Evolutionary conservation across 1,140 invertebrate species (phyloP), one percentile per base, ranked within the genome.

Genomic region (Trachymyrmex septentrionalis): DNA sequence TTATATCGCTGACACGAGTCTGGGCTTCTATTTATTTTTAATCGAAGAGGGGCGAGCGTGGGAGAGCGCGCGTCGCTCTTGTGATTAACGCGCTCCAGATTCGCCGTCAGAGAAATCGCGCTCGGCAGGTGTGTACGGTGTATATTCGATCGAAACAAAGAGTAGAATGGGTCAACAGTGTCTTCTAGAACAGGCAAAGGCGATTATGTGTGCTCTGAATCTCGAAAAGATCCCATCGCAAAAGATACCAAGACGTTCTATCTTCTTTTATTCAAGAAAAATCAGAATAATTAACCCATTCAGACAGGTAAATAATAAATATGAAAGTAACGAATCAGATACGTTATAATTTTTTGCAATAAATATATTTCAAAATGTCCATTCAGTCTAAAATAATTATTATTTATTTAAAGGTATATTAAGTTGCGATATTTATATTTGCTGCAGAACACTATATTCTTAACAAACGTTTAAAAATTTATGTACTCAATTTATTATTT

Each of bases 71-170:
- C 78, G 78, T 3, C 53, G 78, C 34, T 69, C 50, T 81, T 53
- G 50, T 71, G 78, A 81, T 81, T 81, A 81, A 81, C 64, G 64
- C 78, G 78, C 30, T 71, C 78, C 66, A 81, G 78, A 81, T 81
- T 81, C 78, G 50, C 64, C 34, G 78, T 53, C 78, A 71, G 78
- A 71, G 30, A 64, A 57, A 69, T 57, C 64, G 30, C 19, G 76
- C 44, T 78, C 44, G 59, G n/a, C 21, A 48, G 38, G 5, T 27
- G 38, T 64, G 59, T 19, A 19, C 44, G 38, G 6, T 44, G 16
- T 48, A 27, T 27, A 59, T 9, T 34, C 30, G 64, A 81, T 57
- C 78, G 78, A 81, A 81, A 81, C 64, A 14, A 71, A 38, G 34
- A 44, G 30, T 44, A 14, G 64, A 71, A 57, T 27, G 78, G 24